Evolutionary conservation across 2,797 vertebrate species (phyloP).

Genomic region (Ceryle rudis): DNA sequence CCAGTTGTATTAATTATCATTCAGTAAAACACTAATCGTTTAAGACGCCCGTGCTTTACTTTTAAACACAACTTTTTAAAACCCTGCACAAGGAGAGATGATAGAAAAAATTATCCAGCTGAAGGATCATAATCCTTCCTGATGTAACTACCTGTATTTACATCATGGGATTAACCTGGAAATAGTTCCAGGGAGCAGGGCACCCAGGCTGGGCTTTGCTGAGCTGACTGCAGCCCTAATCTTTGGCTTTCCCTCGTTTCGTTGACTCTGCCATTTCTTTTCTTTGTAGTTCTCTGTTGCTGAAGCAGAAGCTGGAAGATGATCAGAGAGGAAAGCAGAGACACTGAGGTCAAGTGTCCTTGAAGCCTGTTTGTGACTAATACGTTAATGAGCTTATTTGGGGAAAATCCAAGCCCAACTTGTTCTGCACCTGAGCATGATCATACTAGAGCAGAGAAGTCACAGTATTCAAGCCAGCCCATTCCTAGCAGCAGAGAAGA

Average conservation of each 20-base stretch:
- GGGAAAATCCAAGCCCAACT: constrained; percentile 57
- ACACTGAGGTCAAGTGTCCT: constrained; percentile 70
- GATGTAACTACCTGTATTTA: neutral
- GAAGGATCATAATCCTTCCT: constrained; percentile 5
- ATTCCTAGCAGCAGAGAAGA: neutral
- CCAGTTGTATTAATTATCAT: constrained; percentile 57
- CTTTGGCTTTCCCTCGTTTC: constrained; percentile 36
- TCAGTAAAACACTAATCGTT: constrained; percentile 26
- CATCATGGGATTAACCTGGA: constrained; percentile 26
- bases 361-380: constrained; percentile 70
- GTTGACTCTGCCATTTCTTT: constrained; percentile 57
- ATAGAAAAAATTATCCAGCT: neutral
- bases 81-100: neutral
- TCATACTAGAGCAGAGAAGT: neutral
- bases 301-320: constrained; percentile 68
- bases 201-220: constrained; percentile 4
- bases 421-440: constrained; percentile 55
- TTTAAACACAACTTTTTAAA: constrained; percentile 1
- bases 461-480: neutral
- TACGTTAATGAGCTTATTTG: constrained; percentile 57
- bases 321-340: constrained; percentile 66
- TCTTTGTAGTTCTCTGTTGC: constrained; percentile 62
- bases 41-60: neutral
- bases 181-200: neutral
- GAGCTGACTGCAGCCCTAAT: constrained; percentile 9